phyloP scores from a whole-genome alignment of 2,888 invertebrate species.

The Mimachlamys varia region DNA sequence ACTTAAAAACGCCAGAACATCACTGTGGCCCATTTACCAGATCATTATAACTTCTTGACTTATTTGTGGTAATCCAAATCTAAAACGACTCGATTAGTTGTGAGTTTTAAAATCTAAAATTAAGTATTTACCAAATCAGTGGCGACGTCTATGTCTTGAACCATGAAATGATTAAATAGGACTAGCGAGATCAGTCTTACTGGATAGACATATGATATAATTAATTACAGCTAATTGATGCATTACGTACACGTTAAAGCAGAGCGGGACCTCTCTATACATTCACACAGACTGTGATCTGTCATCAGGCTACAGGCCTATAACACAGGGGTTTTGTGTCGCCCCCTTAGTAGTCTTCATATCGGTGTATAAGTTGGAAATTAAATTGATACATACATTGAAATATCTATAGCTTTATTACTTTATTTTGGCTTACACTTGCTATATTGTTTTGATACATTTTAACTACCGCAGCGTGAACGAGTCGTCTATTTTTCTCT shows the following conservation, averaged over 20 bases:
- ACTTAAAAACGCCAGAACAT: not conserved
- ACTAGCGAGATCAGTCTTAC: not conserved
- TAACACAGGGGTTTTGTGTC: not conserved
- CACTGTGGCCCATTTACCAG: not conserved
- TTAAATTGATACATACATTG: not conserved
- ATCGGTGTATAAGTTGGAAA: not conserved
- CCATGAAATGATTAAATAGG: not conserved
- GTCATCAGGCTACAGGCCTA: not conserved
- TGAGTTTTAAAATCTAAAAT: constrained; percentile 10
- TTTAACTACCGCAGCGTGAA: not conserved
- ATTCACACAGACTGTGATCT: not conserved
- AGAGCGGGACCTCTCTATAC: not conserved
- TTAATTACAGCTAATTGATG: constrained; percentile 18
- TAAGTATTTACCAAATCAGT: not conserved
- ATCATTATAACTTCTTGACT: not conserved
- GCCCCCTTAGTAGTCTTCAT: not conserved
- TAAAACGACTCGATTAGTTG: constrained; percentile 2
- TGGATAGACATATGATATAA: not conserved
- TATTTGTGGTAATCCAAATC: not conserved
- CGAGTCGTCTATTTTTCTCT: not conserved
- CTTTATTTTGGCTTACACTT: not conserved
- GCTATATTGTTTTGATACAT: not conserved
- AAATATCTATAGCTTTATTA: not conserved
- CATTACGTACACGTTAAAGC: not conserved
- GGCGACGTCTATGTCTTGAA: not conserved